Conservation (phyloP, 2,888 invertebrate species). For the Heliconius hortense region DNA sequence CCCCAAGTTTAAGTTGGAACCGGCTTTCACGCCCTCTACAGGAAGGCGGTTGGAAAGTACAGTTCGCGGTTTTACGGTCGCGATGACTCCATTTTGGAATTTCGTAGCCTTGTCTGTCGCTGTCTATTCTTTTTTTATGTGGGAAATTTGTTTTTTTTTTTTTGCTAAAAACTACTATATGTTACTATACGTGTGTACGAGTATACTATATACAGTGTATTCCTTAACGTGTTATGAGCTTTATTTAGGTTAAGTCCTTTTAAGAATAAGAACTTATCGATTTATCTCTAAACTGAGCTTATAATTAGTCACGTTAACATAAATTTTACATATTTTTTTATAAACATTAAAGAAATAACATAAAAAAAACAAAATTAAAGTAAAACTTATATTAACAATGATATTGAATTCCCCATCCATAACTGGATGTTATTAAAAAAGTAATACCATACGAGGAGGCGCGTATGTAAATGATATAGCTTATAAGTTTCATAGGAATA, state of each 20-base stretch:
- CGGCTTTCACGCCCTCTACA: slow-evolving; percentile 46
- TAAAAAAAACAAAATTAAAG: background rate
- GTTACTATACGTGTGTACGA: background rate
- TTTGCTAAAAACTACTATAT: background rate
- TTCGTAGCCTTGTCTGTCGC: slow-evolving; percentile 28
- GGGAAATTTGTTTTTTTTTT: background rate
- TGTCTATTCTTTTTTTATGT: slow-evolving; percentile 18
- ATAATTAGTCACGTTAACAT: slow-evolving; percentile 14
- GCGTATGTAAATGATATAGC: slow-evolving; percentile 39
- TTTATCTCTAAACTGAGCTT: background rate
- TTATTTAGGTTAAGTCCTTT: slow-evolving; percentile 14
- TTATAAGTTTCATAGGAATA: slow-evolving; percentile 52
- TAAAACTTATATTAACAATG: background rate
- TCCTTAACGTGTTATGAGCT: background rate
- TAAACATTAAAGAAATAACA: too few species aligned
- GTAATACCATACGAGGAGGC: slow-evolving; percentile 38
- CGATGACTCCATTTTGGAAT: slow-evolving; percentile 49
- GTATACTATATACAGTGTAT: background rate
- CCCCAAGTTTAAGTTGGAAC: slow-evolving; percentile 13
- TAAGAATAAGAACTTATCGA: slow-evolving; percentile 24
- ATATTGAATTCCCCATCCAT: slow-evolving; percentile 15
- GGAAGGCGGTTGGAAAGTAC: slow-evolving; percentile 39
- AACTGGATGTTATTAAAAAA: slow-evolving; percentile 35
- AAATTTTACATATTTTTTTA: too few species aligned
- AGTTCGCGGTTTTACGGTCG: slow-evolving; percentile 48